phyloP scores from a whole-genome alignment of 1,140 invertebrate species.

The Meloidogyne chitwoodi region DNA sequence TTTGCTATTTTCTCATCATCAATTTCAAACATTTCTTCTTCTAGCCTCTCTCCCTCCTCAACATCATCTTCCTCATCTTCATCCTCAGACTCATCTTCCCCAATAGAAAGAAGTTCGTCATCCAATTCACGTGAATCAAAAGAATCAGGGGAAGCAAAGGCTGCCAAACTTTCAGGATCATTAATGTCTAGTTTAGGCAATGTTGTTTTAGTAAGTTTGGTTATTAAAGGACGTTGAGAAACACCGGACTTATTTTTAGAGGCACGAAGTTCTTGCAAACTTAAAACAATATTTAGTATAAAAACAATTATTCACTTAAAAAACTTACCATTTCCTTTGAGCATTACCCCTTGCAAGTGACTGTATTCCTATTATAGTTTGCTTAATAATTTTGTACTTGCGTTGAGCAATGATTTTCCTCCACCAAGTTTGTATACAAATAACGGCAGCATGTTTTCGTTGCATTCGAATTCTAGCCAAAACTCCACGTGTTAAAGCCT shows the following conservation, averaged over 20 bases:
- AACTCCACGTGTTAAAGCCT: slow-evolving; percentile 63
- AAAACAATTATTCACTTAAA: neutral
- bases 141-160: slow-evolving; percentile 29
- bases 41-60: slow-evolving; percentile 13
- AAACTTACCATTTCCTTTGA: slow-evolving; percentile 24
- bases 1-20: slow-evolving; percentile 17
- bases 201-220: slow-evolving; percentile 21
- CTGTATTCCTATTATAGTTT: slow-evolving; percentile 70
- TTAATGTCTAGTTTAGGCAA: slow-evolving; percentile 41
- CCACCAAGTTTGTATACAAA: slow-evolving; percentile 75
- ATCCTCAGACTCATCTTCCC: slow-evolving; percentile 1
- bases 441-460: slow-evolving; percentile 67
- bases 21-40: slow-evolving; percentile 32
- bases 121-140: slow-evolving; percentile 16
- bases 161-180: slow-evolving; percentile 37
- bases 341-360: slow-evolving; percentile 59
- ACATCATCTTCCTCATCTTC: slow-evolving; percentile 19
- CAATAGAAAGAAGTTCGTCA: slow-evolving; percentile 15
- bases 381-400: slow-evolving; percentile 69
- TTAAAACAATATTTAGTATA: neutral
- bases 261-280: neutral
- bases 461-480: slow-evolving; percentile 55
- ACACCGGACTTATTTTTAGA: slow-evolving; percentile 6
- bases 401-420: slow-evolving; percentile 68
- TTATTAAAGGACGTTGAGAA: neutral